Evolutionary conservation across 2,797 vertebrate genomes (phyloP).

Genomic region (Ambastaia sidthimunki): DNA sequence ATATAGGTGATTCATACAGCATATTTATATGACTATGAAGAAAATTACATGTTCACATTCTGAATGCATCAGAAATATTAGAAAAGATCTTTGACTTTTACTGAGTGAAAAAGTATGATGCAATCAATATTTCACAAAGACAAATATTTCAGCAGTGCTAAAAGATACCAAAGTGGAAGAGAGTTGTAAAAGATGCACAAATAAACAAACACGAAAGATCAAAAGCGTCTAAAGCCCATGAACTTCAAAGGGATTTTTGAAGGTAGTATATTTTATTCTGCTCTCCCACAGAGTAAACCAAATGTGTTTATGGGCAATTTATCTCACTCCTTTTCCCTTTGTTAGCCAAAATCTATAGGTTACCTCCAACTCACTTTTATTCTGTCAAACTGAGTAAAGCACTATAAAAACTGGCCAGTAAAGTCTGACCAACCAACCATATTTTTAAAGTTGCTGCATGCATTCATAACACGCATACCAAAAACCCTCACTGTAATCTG

Average conservation of each 20-base stretch:
- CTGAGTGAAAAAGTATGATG: not conserved
- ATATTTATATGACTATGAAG: not conserved
- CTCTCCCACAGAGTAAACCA: constrained; percentile 10
- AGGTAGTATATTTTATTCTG: constrained; percentile 9
- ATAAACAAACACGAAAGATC: constrained; percentile 13
- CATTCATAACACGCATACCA: not conserved
- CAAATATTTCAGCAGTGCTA: not conserved
- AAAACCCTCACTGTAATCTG: not conserved
- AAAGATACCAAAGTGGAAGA: constrained; percentile 2
- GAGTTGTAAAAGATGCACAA: not conserved
- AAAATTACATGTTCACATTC: constrained; percentile 8
- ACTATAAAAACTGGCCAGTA: not conserved
- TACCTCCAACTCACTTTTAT: not conserved
- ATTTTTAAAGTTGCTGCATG: not conserved
- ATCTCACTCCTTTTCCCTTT: not conserved
- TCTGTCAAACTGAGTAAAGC: not conserved
- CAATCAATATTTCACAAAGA: constrained; percentile 10
- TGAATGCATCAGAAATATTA: not conserved
- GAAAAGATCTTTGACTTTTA: not conserved
- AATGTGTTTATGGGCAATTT: not conserved
- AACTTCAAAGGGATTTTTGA: constrained; percentile 20
- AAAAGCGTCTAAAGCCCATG: constrained; percentile 5
- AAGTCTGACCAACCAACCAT: not conserved
- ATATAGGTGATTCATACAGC: not conserved
- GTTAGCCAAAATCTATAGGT: not conserved